phyloP scores from a whole-genome alignment of 2,113 vertebrate species.

The Sapajus apella region DNA sequence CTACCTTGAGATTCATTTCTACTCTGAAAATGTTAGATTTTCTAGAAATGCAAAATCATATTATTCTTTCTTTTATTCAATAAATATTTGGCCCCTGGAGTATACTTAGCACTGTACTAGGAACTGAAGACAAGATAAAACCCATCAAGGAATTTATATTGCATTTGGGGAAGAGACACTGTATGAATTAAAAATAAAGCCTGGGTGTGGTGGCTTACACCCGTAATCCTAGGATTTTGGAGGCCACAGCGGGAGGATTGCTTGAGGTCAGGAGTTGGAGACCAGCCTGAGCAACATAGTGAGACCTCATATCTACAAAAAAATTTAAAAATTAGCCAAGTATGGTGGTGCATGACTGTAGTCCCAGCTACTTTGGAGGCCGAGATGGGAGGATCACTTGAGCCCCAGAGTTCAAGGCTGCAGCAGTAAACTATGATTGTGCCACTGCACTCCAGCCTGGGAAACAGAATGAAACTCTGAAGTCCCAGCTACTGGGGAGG shows the following conservation, averaged over 20 bases:
- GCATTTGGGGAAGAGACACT: neutral
- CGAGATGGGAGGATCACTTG: too few relatives aligned
- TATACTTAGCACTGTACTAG: neutral
- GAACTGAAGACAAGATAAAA: neutral
- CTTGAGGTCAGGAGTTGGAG: neutral
- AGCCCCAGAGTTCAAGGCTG: too few relatives aligned
- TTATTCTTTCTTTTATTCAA: neutral
- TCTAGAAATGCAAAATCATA: constrained; percentile 27
- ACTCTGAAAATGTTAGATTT: neutral
- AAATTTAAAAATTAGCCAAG: neutral
- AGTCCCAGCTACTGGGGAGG: neutral
- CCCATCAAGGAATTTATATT: neutral
- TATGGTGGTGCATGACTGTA: neutral
- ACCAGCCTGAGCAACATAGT: neutral
- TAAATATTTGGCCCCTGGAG: neutral
- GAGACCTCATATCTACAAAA: neutral
- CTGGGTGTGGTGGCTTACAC: neutral
- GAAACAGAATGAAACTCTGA: neutral
- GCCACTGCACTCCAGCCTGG: too few relatives aligned
- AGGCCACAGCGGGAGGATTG: neutral
- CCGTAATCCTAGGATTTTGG: too few relatives aligned
- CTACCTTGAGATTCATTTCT: neutral
- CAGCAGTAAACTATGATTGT: too few relatives aligned
- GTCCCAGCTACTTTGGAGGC: neutral
- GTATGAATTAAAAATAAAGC: neutral